These are phyloP conservation scores for Andrena trimmerana DNA, from an alignment of 2,888 invertebrate species.

Conservation along the genomic window DNA sequence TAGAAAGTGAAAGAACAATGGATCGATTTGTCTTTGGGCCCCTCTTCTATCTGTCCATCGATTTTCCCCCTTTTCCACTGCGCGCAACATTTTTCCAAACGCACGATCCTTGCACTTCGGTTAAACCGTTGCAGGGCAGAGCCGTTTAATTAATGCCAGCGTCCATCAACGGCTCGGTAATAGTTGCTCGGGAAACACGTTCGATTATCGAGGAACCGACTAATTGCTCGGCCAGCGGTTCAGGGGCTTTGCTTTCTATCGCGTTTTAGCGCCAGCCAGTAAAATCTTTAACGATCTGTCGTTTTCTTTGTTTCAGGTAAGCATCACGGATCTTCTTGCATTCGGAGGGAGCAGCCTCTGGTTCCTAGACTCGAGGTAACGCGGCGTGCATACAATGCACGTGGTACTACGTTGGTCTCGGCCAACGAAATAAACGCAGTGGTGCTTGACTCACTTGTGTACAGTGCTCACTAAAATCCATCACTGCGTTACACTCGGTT, in stretches of 20 bases:
- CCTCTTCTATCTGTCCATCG: conserved; percentile 13
- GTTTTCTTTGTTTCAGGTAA: conserved; percentile 62
- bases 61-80: conserved; percentile 17
- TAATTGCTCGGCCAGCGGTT: background rate
- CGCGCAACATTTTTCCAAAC: background rate
- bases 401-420: background rate
- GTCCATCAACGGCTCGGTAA: conserved; percentile 17
- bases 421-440: background rate
- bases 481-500: background rate
- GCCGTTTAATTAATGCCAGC: conserved; percentile 13
- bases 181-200: background rate
- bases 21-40: conserved; percentile 38
- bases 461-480: background rate
- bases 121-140: background rate
- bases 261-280: background rate
- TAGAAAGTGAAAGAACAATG: conserved; percentile 46
- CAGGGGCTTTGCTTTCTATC: background rate
- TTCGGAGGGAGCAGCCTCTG: background rate
- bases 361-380: conserved; percentile 19
- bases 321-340: conserved; percentile 2
- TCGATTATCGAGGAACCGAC: conserved; percentile 3
- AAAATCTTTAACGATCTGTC: conserved; percentile 6
- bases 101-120: background rate
- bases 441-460: background rate
- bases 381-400: background rate